Conservation (phyloP, 2,113 vertebrate species). For the Xiphorhynchus elegans region DNA sequence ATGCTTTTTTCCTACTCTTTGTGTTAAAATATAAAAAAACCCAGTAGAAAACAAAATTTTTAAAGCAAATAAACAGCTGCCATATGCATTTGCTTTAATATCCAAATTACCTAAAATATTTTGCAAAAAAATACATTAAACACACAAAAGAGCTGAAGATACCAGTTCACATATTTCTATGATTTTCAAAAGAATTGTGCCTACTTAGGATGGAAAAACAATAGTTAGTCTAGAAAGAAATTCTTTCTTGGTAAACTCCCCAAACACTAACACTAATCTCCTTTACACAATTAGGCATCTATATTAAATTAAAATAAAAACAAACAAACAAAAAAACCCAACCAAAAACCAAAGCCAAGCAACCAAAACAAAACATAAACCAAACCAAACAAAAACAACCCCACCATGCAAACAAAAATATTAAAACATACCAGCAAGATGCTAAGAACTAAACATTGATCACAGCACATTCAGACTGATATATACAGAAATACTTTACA, state of each 20-base stretch:
- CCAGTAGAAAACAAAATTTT: rapidly evolving
- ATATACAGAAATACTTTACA: neutral
- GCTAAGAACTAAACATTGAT: neutral
- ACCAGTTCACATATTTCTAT: neutral
- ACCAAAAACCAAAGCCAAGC: neutral
- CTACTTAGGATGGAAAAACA: neutral
- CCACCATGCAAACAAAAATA: neutral
- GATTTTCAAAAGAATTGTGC: neutral
- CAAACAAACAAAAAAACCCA: no score
- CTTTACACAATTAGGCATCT: neutral
- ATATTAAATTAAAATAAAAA: neutral
- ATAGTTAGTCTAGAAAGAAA: neutral
- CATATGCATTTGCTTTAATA: neutral
- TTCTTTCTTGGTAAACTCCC: neutral
- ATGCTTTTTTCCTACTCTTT: neutral
- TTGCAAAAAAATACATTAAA: neutral
- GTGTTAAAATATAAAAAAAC: neutral
- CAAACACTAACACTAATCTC: neutral
- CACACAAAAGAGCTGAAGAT: neutral
- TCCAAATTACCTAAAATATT: neutral
- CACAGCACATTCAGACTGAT: neutral
- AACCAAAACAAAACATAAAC: neutral
- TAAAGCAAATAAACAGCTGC: neutral
- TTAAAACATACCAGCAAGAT: neutral
- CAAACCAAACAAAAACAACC: neutral